Base-by-base conservation (phyloP, 2,888 invertebrate genomes). In the Zaprionus bogoriensis region DNA sequence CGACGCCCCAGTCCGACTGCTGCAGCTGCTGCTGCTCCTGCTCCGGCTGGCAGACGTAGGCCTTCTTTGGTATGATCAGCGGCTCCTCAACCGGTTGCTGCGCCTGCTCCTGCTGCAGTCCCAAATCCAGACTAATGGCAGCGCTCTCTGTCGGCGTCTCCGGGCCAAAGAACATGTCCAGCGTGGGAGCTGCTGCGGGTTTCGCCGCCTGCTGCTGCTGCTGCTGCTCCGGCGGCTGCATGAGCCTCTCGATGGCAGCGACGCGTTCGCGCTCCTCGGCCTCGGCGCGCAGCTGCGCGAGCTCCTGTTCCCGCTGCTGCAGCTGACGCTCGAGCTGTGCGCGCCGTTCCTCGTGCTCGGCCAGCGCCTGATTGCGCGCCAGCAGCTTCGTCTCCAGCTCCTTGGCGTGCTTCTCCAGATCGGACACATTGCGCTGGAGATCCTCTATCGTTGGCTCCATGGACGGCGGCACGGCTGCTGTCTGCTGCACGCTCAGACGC, bases 41-140 rank as follows among this genome's bases (percentile, higher is more conserved):
- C 12, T 77, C 65, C 0, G 89, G 89, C 63, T 92, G 92, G 77
- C 93, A 93, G 1, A 92, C 61, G 75, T 93, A 94, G 0, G 93
- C 90, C 80, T 92, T 92, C 82, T 92, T 92, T 10, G 93, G 91
- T 30, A 92, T 90, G 65, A 93, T 92, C 0, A 90, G 59, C 51
- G 90, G 89, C 76, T 92, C 91, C 7, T 81, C 82, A 4, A 91
- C 88, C 10, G 89, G 89, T 52, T 84, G 77, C 5, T 81, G 75
- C 0, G 90, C 88, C 10, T 89, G 89, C 53, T 84, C 77, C 5
- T 81, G 75, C 0, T 83, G 70, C 27, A 81, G 32, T 2, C 70
- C 77, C 42, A 52, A 23, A 1, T 75, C 63, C 5, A 57, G n/a
- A 10, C 20, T 54, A 3, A 14, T 22, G 0, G 19, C 36, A 19